A percentile compares a stretch with the other conserved stretches of the same genome.
Conservation (phyloP, 2,797 vertebrate genomes). For the Sebastes vulpes region DNA sequence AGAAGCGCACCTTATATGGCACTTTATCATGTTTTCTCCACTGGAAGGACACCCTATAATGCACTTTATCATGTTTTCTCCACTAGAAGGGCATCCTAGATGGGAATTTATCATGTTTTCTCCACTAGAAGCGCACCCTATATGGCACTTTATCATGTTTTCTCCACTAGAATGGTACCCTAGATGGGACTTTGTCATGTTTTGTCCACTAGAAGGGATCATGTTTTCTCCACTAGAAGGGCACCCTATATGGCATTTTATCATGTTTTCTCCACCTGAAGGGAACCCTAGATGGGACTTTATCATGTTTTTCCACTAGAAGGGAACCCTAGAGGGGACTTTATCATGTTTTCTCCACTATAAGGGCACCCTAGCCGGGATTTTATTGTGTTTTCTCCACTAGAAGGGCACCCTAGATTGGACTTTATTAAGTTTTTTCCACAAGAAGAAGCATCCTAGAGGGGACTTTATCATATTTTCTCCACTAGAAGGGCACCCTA, state of each 20-base stretch:
- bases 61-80: no score
- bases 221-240: not conserved
- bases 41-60: no score
- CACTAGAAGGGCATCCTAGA: accelerated
- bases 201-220: not conserved
- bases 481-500: no score
- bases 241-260: not conserved
- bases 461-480: no score
- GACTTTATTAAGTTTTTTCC: no score
- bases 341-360: no score
- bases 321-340: accelerated
- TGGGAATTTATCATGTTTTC: accelerated
- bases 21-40: no score
- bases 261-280: not conserved
- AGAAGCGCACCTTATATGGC: accelerated
- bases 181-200: not conserved
- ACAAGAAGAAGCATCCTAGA: no score
- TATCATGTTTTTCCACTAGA: no score
- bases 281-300: not conserved
- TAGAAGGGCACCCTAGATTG: no score
- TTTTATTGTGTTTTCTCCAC: no score
- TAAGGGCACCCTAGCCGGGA: no score
- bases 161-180: not conserved
- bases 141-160: accelerated
- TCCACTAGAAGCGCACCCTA: not conserved